Percentiles rank a stretch among this genome's conserved stretches.
These are phyloP conservation scores for Molorchus minor DNA, from an alignment of 2,888 invertebrate species.

Conservation along the genomic window DNA sequence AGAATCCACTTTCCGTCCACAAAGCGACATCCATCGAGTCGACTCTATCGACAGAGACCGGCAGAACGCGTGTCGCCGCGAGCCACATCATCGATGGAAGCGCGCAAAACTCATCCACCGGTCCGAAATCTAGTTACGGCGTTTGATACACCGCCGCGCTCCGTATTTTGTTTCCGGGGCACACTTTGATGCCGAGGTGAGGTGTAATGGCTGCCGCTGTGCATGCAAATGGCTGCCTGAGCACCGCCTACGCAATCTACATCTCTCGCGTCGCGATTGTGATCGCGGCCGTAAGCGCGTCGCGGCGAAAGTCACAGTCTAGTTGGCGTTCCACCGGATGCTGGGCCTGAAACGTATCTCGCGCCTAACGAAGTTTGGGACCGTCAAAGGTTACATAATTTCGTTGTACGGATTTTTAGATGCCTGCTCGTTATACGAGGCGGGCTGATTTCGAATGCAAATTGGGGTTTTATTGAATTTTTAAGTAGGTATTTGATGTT, in stretches of 20 bases:
- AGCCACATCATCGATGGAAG: slow-evolving; percentile 40
- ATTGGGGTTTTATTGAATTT: slow-evolving; percentile 24
- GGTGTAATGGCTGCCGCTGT: slow-evolving; percentile 60
- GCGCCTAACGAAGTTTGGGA: slow-evolving; percentile 39
- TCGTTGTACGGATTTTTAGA: slow-evolving; percentile 43
- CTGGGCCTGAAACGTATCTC: slow-evolving; percentile 40
- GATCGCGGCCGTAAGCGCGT: slow-evolving; percentile 23
- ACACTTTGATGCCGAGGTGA: slow-evolving; percentile 58
- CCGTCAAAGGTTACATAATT: slow-evolving; percentile 42
- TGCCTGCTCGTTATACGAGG: slow-evolving; percentile 34
- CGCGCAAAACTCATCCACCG: slow-evolving; percentile 56
- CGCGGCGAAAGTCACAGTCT: slow-evolving; percentile 33
- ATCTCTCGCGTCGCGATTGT: slow-evolving; percentile 36
- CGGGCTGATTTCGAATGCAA: slow-evolving; percentile 19
- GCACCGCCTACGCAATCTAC: slow-evolving; percentile 46
- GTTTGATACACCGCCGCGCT: slow-evolving; percentile 45
- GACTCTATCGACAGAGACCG: slow-evolving; percentile 45
- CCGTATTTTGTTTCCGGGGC: slow-evolving; percentile 52
- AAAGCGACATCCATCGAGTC: slow-evolving; percentile 11
- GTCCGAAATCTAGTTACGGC: slow-evolving; percentile 57
- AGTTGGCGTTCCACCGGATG: slow-evolving; percentile 3
- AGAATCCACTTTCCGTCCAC: slow-evolving; percentile 14
- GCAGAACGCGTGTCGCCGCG: slow-evolving; percentile 54
- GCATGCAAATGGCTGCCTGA: slow-evolving; percentile 60
- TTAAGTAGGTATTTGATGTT: slow-evolving; percentile 22